Evolutionary conservation across 1,140 invertebrate genomes (phyloP).

Genomic region (Choristoneura fumiferana): DNA sequence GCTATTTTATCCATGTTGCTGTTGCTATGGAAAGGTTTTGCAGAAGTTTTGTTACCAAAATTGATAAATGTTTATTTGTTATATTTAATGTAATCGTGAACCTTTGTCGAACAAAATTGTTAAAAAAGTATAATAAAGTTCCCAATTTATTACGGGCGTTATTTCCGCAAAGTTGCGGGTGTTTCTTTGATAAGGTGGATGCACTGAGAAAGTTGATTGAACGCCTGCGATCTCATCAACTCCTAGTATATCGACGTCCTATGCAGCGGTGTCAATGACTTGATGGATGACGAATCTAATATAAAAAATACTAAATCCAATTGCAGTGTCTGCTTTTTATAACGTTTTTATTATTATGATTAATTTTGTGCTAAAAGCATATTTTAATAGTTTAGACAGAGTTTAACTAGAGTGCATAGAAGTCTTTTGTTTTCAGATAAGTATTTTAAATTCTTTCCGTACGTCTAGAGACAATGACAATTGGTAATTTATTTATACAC

Average conservation of each 20-base stretch:
- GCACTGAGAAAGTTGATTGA: conserved; percentile 62
- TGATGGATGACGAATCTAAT: conserved; percentile 65
- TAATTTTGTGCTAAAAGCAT: background rate
- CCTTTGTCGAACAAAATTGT: too few species aligned
- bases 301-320: background rate
- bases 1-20: too few species aligned
- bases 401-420: too few species aligned
- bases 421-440: too few species aligned
- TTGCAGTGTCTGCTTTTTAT: background rate
- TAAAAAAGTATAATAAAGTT: too few species aligned
- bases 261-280: conserved; percentile 71
- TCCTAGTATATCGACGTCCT: conserved; percentile 58
- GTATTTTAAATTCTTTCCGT: too few species aligned
- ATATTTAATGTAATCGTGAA: too few species aligned
- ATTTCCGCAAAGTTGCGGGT: conserved; percentile 24
- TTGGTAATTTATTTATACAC: too few species aligned
- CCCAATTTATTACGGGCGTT: background rate
- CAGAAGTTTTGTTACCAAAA: too few species aligned
- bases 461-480: too few species aligned
- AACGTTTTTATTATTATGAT: background rate
- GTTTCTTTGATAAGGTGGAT: conserved; percentile 60
- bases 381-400: background rate
- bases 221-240: conserved; percentile 61
- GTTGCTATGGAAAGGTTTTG: too few species aligned
- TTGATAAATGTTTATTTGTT: too few species aligned